Evolutionary conservation across 1,140 invertebrate genomes (phyloP).

Genomic region (Heterodera schachtii): DNA sequence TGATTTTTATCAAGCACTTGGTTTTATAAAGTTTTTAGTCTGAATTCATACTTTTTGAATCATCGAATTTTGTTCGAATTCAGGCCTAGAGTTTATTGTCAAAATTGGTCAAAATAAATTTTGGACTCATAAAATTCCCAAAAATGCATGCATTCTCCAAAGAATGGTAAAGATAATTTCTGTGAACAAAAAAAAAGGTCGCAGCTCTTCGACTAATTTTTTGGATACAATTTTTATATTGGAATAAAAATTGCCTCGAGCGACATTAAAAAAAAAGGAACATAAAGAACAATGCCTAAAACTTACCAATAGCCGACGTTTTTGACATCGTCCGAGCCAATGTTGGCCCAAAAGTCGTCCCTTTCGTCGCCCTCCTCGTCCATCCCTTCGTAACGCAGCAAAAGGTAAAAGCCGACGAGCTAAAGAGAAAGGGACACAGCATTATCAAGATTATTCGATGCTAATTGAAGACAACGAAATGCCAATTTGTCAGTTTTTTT

Average conservation of each 20-base stretch:
- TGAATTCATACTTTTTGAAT: no score
- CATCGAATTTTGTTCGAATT: no score
- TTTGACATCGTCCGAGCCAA: slow-evolving; percentile 41
- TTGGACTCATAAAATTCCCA: not conserved
- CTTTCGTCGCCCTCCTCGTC: slow-evolving; percentile 27
- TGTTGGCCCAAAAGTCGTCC: slow-evolving; percentile 46
- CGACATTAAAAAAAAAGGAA: not conserved
- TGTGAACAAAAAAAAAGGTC: not conserved
- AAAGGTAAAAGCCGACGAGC: slow-evolving; percentile 37
- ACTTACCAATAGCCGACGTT: slow-evolving; percentile 32
- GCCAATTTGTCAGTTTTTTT: no score
- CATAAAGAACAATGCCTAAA: not conserved
- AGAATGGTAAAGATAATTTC: not conserved
- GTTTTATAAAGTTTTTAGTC: no score
- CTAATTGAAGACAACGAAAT: no score
- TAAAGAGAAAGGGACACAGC: not conserved
- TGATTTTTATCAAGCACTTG: no score
- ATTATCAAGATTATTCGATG: no score
- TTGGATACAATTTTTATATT: not conserved
- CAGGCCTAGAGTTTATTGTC: no score
- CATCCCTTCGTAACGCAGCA: slow-evolving; percentile 39
- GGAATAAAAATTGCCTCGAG: not conserved
- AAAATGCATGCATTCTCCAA: not conserved
- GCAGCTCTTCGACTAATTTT: not conserved
- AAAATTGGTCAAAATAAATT: slow-evolving; percentile 15